Conservation (phyloP, 2,888 invertebrate species). For the Sesia bembeciformis region DNA sequence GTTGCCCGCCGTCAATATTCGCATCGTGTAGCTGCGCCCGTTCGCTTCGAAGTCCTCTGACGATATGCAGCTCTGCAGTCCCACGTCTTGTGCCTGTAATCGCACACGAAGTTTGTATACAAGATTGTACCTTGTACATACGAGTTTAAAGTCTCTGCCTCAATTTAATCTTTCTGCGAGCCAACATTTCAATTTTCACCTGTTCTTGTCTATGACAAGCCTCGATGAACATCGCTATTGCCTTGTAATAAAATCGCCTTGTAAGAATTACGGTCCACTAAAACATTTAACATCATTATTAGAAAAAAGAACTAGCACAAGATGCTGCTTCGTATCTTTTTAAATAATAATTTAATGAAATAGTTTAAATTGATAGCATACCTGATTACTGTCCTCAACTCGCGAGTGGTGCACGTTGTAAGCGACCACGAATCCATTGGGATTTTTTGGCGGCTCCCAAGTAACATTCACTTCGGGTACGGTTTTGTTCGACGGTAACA, state of each 20-base stretch:
- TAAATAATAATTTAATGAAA: background rate
- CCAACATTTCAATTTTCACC: too few relatives aligned
- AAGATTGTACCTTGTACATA: too few relatives aligned
- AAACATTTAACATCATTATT: too few relatives aligned
- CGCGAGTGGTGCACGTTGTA: constrained; percentile 86
- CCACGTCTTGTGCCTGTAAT: constrained; percentile 61
- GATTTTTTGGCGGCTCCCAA: constrained; percentile 87
- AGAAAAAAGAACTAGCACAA: too few relatives aligned
- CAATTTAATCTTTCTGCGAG: too few relatives aligned
- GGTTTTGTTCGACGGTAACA: constrained; percentile 56
- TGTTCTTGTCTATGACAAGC: too few relatives aligned
- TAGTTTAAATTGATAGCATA: constrained; percentile 7
- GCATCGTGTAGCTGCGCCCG: constrained; percentile 64
- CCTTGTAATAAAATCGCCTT: too few relatives aligned
- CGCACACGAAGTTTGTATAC: constrained; percentile 5
- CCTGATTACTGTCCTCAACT: constrained; percentile 69
- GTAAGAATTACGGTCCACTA: too few relatives aligned
- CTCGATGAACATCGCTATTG: too few relatives aligned
- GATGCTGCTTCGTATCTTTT: background rate
- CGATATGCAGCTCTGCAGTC: constrained; percentile 79
- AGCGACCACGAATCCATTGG: constrained; percentile 91
- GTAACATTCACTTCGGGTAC: constrained; percentile 77
- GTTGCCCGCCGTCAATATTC: constrained; percentile 82
- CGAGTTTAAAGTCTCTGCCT: too few relatives aligned
- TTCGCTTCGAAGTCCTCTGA: constrained; percentile 72